phyloP scores from a whole-genome alignment of 2,888 invertebrate species.

The Allygus modestus region DNA sequence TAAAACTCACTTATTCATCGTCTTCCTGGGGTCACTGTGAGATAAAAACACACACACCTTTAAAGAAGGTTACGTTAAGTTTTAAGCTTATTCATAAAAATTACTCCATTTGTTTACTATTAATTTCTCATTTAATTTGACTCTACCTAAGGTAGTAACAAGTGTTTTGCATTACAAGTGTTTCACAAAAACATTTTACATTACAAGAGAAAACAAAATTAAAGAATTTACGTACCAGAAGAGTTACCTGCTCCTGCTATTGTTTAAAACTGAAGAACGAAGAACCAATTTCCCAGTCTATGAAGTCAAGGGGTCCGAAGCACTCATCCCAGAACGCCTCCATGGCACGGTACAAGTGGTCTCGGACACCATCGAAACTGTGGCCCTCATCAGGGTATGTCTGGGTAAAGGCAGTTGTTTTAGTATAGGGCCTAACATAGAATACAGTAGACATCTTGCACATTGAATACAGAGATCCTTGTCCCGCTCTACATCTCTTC shows the following conservation, averaged over 20 bases:
- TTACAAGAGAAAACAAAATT: too few species aligned
- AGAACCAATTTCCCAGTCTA: slow-evolving; percentile 83
- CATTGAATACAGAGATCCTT: too few species aligned
- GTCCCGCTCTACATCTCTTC: too few species aligned
- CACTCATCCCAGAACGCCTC: slow-evolving; percentile 92
- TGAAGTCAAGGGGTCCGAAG: slow-evolving; percentile 84
- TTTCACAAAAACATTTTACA: too few species aligned
- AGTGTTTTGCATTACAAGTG: too few species aligned
- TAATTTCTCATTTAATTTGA: too few species aligned
- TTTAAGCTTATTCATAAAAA: neutral
- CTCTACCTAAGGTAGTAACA: too few species aligned
- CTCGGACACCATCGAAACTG: slow-evolving; percentile 82
- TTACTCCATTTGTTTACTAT: too few species aligned
- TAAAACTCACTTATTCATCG: slow-evolving; percentile 46
- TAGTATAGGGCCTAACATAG: neutral
- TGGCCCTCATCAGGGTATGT: slow-evolving; percentile 94
- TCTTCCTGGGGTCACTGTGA: slow-evolving; percentile 37
- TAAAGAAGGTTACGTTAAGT: neutral
- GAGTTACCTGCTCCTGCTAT: slow-evolving; percentile 63
- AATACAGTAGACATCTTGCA: too few species aligned
- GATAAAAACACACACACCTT: slow-evolving; percentile 23
- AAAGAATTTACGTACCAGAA: slow-evolving; percentile 10
- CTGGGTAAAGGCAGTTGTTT: slow-evolving; percentile 75
- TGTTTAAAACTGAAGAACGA: slow-evolving; percentile 73
- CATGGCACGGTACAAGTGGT: slow-evolving; percentile 90